These are phyloP conservation scores for Drosophila obscura DNA, from an alignment of 1,140 invertebrate species.

Conservation along the genomic window DNA sequence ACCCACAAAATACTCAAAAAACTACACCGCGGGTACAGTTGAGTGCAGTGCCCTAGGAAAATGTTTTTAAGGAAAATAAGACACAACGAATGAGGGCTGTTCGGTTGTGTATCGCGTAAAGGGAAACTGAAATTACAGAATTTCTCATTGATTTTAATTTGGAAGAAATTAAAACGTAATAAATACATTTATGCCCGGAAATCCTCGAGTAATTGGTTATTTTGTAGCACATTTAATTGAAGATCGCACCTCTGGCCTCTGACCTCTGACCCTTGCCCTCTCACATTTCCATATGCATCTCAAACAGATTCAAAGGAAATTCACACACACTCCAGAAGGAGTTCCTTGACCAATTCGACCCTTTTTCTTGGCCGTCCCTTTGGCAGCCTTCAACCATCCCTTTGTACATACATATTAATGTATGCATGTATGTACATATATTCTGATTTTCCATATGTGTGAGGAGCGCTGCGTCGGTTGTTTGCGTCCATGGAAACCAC, in stretches of 20 bases:
- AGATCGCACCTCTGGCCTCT: conserved; percentile 11
- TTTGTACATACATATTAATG: conserved; percentile 5
- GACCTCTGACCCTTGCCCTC: conserved; percentile 10
- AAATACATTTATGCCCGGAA: too few relatives aligned
- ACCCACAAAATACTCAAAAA: conserved; percentile 1
- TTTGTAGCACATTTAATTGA: too few relatives aligned
- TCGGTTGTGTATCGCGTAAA: too few relatives aligned
- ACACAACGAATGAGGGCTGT: not conserved
- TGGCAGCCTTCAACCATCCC: not conserved
- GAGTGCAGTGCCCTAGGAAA: not conserved
- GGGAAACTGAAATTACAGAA: too few relatives aligned
- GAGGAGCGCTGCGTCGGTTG: not conserved
- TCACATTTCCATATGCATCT: conserved; percentile 6
- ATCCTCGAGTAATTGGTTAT: too few relatives aligned
- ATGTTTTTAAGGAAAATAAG: not conserved
- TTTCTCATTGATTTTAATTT: too few relatives aligned
- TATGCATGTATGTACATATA: conserved; percentile 4
- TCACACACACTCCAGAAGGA: conserved; percentile 1
- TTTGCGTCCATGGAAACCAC: conserved; percentile 57
- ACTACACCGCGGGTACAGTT: conserved; percentile 20
- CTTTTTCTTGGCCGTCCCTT: not conserved
- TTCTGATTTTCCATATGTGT: conserved; percentile 24
- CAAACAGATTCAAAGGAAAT: conserved; percentile 3
- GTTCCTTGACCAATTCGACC: conserved; percentile 41
- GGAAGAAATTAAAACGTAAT: too few relatives aligned